Percentiles rank a stretch among this genome's conserved stretches.
Conservation (phyloP, 2,113 vertebrate species). For the Halcyon malimbica region DNA sequence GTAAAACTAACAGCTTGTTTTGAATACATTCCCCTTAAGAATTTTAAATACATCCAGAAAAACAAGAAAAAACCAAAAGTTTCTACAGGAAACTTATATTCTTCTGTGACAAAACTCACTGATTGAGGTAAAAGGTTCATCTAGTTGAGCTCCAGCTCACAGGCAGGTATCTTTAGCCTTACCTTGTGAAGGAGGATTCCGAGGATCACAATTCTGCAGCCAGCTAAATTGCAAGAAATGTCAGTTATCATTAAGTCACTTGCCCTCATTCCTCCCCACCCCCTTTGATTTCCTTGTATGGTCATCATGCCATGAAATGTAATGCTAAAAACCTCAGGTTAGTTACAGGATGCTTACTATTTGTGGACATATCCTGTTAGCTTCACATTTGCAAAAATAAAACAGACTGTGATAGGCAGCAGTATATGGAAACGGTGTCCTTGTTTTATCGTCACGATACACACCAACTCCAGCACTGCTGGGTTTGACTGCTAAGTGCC, state of each 20-base stretch:
- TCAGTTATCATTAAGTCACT: not conserved
- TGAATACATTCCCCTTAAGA: not conserved
- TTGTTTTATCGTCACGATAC: not conserved
- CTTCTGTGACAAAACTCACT: not conserved
- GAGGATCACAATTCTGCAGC: slow-evolving; percentile 23
- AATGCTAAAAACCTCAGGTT: not conserved
- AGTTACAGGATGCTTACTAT: not conserved
- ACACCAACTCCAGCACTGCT: too few relatives aligned
- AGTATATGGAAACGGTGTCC: accelerated
- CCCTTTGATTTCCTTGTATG: not conserved
- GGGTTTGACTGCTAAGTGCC: too few relatives aligned
- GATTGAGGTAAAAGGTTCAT: not conserved
- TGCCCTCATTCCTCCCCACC: not conserved
- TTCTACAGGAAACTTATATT: not conserved
- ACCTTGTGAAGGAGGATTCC: slow-evolving; percentile 28
- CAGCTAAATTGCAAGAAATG: not conserved
- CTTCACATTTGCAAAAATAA: not conserved
- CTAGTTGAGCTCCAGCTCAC: not conserved
- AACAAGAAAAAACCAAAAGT: not conserved
- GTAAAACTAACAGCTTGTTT: not conserved
- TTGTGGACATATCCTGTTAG: accelerated
- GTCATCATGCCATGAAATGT: accelerated
- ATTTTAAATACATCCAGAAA: not conserved
- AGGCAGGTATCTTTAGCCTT: not conserved
- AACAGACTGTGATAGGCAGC: not conserved